These are phyloP conservation scores for Lottia gigantea DNA, from an alignment of 2,888 invertebrate genomes.

Conservation along the genomic window DNA sequence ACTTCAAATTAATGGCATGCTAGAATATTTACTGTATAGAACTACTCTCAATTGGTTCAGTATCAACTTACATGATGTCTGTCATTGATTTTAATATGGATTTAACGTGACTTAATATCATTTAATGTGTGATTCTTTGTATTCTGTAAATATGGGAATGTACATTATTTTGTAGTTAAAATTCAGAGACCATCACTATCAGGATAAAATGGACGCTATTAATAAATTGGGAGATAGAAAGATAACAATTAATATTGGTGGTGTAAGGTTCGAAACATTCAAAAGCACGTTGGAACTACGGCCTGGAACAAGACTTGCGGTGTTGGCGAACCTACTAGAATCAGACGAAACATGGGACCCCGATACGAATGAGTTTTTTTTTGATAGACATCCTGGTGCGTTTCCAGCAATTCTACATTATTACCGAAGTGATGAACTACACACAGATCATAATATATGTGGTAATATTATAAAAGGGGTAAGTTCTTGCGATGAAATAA, in stretches of 20 bases:
- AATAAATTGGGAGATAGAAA: conserved; percentile 35
- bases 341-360: conserved; percentile 61
- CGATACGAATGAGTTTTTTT: conserved; percentile 60
- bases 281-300: conserved; percentile 52
- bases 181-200: too few species aligned
- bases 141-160: too few species aligned
- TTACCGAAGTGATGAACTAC: conserved; percentile 63
- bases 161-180: too few species aligned
- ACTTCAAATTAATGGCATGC: too few species aligned
- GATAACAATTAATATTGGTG: conserved; percentile 61
- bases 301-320: conserved; percentile 60
- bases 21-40: too few species aligned
- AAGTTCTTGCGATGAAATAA: conserved; percentile 26
- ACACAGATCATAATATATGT: conserved; percentile 63
- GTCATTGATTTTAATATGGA: too few species aligned
- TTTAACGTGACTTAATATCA: too few species aligned
- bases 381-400: conserved; percentile 63
- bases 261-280: conserved; percentile 58
- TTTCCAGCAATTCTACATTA: conserved; percentile 62
- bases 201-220: background rate
- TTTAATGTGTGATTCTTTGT: too few species aligned
- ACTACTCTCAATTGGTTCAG: too few species aligned
- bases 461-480: conserved; percentile 65
- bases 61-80: too few species aligned
- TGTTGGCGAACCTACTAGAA: conserved; percentile 53